Conservation (phyloP, 2,797 vertebrate species). For the Gila robusta region DNA sequence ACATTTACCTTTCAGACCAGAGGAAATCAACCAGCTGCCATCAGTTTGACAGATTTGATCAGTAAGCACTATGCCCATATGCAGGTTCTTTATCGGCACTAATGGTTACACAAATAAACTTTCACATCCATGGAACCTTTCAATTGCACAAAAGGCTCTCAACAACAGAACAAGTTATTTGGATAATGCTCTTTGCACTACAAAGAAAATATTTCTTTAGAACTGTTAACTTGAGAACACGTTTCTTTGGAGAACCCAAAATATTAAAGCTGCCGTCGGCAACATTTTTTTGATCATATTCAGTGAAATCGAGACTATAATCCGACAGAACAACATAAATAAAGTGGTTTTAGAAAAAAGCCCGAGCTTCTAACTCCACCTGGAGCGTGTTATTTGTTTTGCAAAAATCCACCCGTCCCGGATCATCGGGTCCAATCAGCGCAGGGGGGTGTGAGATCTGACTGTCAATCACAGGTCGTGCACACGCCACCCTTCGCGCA, state of each 20-base stretch:
- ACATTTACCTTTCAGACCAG: conserved; percentile 29
- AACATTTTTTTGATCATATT: no score
- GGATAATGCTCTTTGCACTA: neutral
- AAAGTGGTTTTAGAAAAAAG: no score
- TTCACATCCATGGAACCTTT: neutral
- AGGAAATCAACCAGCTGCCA: conserved; percentile 26
- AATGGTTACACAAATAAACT: neutral
- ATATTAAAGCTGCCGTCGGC: neutral
- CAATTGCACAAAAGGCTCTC: neutral
- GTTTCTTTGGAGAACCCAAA: neutral
- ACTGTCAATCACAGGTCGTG: no score
- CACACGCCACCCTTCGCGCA: no score
- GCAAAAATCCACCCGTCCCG: no score
- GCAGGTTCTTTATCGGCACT: neutral
- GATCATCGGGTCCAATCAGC: no score
- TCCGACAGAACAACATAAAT: no score
- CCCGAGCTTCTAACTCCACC: no score
- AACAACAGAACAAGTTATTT: neutral
- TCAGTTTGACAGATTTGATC: conserved; percentile 13
- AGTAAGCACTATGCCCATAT: neutral
- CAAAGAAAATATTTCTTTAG: neutral
- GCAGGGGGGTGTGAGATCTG: no score
- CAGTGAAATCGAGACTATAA: no score
- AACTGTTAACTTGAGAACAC: neutral
- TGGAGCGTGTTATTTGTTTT: no score